Evolutionary conservation across 1,140 invertebrate species (phyloP).

Genomic region (Phortica variegata): DNA sequence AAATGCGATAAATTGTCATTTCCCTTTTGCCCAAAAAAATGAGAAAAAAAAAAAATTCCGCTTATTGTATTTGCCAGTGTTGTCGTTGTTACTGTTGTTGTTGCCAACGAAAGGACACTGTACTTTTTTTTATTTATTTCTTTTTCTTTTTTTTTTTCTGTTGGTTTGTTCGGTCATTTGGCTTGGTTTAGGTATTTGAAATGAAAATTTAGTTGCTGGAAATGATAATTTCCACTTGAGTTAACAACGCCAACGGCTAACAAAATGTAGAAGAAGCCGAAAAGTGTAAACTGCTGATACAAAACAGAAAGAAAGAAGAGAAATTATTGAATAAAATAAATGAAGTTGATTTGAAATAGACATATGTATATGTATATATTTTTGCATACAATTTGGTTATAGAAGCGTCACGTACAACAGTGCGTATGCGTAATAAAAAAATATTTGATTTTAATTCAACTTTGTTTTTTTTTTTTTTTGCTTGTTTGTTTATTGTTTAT

Average conservation of each 20-base stretch:
- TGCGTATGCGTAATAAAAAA: neutral
- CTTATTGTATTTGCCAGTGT: too few relatives aligned
- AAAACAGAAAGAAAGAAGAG: neutral
- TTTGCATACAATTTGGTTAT: neutral
- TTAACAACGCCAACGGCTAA: constrained; percentile 30
- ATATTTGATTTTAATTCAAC: neutral
- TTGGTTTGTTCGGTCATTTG: constrained; percentile 18
- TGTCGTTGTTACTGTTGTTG: too few relatives aligned
- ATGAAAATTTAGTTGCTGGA: constrained; percentile 37
- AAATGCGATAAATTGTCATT: constrained; percentile 48
- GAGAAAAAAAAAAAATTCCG: neutral
- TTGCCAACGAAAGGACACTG: too few relatives aligned
- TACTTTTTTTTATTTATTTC: constrained; percentile 7
- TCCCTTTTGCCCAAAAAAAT: constrained; percentile 21
- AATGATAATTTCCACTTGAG: constrained; percentile 55
- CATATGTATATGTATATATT: neutral
- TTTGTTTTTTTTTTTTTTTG: neutral
- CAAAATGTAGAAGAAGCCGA: neutral
- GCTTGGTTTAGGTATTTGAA: constrained; percentile 20
- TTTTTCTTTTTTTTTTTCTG: constrained; percentile 5
- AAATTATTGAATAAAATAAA: neutral
- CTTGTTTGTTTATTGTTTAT: constrained; percentile 35
- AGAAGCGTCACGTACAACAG: too few relatives aligned
- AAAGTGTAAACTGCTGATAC: neutral
- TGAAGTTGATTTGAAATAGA: neutral